Base-by-base conservation (phyloP, 2,797 vertebrate species). In the Phrynocephalus forsythii region DNA sequence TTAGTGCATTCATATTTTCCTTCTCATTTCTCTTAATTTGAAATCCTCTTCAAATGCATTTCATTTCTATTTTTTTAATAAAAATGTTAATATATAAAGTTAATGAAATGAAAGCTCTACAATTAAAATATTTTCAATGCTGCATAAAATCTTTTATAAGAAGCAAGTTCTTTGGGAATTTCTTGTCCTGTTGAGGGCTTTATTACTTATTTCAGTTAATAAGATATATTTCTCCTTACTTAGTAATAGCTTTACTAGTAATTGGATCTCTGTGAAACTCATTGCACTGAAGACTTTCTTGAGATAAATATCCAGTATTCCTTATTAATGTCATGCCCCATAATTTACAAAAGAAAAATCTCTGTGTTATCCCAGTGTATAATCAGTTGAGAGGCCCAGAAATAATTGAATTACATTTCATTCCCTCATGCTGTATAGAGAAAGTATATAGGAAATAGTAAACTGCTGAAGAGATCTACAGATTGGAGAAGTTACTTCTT, bases 231-330 rank as follows among this genome's bases (percentile, higher is more conserved):
- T 85, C 38, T 1, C 48, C 33, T 56, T 77, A 81, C 28, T 84
- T 87, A 86, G 79, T 84, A 84, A 82, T 84, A 90, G 77, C 60
- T 85, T 84, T 85, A 66, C 66, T 85, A 82, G 50, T 87, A 87
- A 85, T 90, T 87, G 72, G 71, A 87, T 85, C 79, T 82, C 26
- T 85, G 79, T 82, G 56, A 82, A 66, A 82, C 67, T 88, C 67
- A 79, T 73, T 85, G 68, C 52, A 88, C 79, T 86, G 73, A 56
- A 83, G 48, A 30, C 30, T 86, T 90, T 66, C 48, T 67, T 86
- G 33, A 86, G 79, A 87, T 78, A 87, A 85, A 85, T 85, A 88
- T 73, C 33, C 73, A 83, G 18, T 44, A 7, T 76, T 90, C 24
- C 60, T 87, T 81, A 81, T 69, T 90, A 81, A 84, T 84, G 16